phyloP scores from a whole-genome alignment of 2,797 vertebrate species.

The Brotula barbata region DNA sequence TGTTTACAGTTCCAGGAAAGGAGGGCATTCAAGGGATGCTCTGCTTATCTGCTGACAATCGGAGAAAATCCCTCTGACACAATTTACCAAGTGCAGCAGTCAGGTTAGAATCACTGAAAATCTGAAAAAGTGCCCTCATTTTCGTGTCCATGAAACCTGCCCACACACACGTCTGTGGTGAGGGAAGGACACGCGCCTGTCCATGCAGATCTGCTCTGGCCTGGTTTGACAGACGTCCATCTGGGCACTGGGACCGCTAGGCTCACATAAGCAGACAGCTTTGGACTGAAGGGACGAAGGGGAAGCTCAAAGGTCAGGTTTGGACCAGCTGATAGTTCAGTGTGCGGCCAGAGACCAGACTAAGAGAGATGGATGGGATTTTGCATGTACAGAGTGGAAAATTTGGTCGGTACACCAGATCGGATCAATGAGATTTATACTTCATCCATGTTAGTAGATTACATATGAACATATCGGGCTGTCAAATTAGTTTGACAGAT shows the following conservation, averaged over 20 bases:
- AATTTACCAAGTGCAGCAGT: constrained; percentile 3
- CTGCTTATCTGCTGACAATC: not conserved
- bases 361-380: no score
- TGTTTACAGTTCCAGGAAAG: constrained; percentile 30
- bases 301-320: constrained; percentile 2
- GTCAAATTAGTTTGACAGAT: no score
- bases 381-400: not conserved
- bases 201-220: constrained; percentile 36
- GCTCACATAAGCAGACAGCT: constrained; percentile 17
- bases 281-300: constrained; percentile 13
- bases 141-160: constrained; percentile 1
- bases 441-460: no score
- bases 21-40: not conserved
- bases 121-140: constrained; percentile 3
- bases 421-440: no score
- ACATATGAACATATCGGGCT: no score
- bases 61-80: not conserved
- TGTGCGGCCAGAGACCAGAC: not conserved
- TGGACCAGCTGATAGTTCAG: constrained; percentile 12
- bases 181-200: constrained; percentile 40
- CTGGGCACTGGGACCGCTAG: constrained; percentile 24
- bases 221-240: constrained; percentile 39
- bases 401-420: no score
- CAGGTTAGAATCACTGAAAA: constrained; percentile 3
- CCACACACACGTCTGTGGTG: constrained; percentile 18